Conservation (phyloP, 2,797 vertebrate genomes). For the Perodicticus potto region DNA sequence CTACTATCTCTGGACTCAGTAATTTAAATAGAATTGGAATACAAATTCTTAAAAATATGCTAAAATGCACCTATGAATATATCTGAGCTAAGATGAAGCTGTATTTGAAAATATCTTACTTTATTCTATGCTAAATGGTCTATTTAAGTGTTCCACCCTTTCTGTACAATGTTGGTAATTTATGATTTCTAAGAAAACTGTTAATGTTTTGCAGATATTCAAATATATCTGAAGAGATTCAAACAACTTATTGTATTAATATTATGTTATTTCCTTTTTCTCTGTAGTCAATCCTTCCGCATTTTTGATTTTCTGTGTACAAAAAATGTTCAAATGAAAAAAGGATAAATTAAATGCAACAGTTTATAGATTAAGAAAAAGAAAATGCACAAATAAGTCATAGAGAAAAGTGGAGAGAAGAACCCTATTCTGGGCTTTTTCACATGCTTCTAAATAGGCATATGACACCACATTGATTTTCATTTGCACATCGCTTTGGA, state of each 20-base stretch:
- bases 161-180: conserved; percentile 16
- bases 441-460: background rate
- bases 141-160: background rate
- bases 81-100: background rate
- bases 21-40: background rate
- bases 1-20: background rate
- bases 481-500: background rate
- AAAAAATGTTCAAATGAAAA: background rate
- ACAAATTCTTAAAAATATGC: background rate
- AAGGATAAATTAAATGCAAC: background rate
- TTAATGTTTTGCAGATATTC: conserved; percentile 12
- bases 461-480: background rate
- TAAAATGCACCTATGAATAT: background rate
- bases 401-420: background rate
- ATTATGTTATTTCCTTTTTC: conserved; percentile 42
- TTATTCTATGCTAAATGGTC: background rate
- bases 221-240: background rate
- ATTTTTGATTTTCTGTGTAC: background rate
- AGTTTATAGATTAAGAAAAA: background rate
- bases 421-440: background rate
- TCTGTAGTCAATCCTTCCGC: background rate
- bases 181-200: background rate
- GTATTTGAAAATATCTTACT: background rate
- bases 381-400: background rate
- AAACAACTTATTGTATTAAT: background rate